phyloP scores from a whole-genome alignment of 2,888 invertebrate genomes.

The Lasioglossum villosulum region DNA sequence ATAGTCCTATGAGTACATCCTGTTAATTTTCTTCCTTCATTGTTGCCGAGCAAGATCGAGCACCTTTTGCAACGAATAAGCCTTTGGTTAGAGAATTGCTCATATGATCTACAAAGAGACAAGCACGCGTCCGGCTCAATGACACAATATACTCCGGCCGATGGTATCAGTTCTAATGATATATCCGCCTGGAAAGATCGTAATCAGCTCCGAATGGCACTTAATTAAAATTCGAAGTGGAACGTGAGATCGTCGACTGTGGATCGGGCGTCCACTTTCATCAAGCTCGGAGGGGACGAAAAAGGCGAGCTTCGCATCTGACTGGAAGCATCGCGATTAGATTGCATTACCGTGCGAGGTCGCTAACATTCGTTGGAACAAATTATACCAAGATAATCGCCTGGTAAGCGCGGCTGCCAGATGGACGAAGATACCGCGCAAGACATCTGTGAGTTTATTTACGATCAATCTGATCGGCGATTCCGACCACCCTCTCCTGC shows the following conservation, averaged over 20 bases:
- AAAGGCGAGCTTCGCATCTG: neutral
- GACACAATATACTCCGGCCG: neutral
- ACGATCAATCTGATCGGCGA: conserved; percentile 23
- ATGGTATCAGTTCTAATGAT: neutral
- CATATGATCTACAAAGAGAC: neutral
- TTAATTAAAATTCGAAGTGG: neutral
- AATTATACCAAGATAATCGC: conserved; percentile 32
- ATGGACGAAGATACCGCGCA: conserved; percentile 26
- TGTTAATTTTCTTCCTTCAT: neutral
- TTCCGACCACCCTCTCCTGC: neutral
- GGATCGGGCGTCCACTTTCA: neutral
- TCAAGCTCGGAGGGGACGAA: neutral
- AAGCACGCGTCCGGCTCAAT: neutral
- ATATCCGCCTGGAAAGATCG: neutral
- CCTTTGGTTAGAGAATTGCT: neutral
- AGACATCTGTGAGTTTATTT: neutral
- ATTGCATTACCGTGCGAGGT: conserved; percentile 3
- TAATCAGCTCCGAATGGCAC: neutral
- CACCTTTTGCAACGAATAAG: neutral
- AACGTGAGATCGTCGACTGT: neutral
- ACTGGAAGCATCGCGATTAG: neutral
- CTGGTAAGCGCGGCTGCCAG: conserved; percentile 6
- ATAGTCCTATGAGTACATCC: neutral
- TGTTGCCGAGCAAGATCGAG: neutral
- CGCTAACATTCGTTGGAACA: conserved; percentile 13